Evolutionary conservation across 2,113 vertebrate species (phyloP).

Genomic region (Heterocephalus glaber): DNA sequence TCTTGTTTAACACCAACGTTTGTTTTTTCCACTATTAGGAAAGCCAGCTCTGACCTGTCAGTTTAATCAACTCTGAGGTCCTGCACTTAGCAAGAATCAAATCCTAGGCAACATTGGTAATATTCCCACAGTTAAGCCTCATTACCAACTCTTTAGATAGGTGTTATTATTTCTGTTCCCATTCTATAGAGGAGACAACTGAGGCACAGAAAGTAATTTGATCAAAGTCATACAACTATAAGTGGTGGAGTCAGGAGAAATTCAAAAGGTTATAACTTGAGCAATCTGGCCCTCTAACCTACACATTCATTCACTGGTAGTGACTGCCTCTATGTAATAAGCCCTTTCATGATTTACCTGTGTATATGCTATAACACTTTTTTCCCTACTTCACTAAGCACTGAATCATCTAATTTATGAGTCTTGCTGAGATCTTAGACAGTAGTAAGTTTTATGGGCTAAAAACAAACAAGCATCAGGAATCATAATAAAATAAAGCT

Average conservation of each 20-base stretch:
- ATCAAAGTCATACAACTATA: neutral
- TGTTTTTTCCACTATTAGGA: neutral
- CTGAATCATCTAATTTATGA: neutral
- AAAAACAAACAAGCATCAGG: neutral
- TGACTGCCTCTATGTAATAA: neutral
- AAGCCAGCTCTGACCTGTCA: neutral
- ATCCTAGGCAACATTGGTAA: neutral
- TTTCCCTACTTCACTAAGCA: neutral
- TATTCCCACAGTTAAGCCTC: neutral
- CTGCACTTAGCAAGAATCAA: slow-evolving; percentile 20
- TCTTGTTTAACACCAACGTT: neutral
- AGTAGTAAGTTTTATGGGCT: neutral
- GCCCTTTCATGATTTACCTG: neutral
- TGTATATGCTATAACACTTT: neutral
- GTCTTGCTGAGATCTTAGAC: neutral
- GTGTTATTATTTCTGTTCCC: neutral
- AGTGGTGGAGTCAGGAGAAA: neutral
- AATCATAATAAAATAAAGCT: neutral
- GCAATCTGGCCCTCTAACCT: neutral
- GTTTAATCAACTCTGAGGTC: neutral
- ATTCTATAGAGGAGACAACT: slow-evolving; percentile 9
- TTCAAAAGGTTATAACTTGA: neutral
- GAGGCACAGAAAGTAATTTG: slow-evolving; percentile 6
- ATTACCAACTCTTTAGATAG: neutral
- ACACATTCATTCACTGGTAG: neutral